Evolutionary conservation across 2,797 vertebrate species (phyloP), one percentile per base, ranked within the genome.

Genomic region (Sebastes variabilis): DNA sequence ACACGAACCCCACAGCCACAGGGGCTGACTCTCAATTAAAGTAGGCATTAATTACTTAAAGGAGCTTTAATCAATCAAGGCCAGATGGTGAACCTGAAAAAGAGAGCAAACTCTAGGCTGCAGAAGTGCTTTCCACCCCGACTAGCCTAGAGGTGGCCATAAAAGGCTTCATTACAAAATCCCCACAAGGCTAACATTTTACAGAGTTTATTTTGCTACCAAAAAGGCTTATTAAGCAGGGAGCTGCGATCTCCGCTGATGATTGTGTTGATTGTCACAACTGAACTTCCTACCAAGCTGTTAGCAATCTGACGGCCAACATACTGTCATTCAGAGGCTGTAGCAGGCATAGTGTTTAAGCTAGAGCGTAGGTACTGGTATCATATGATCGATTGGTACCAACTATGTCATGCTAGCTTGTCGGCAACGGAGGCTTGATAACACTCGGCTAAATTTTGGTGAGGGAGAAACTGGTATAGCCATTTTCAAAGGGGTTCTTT

Each of bases 51-150:
- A 95, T 96, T 94, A 95, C 90, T 91, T 91, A 94, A 92, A 92
- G 84, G 90, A 92, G 93, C 88, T 92, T 95, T 94, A 94, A 96
- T 95, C 94, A 95, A 95, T 95, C 92, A 94, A 80, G 89, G 83
- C 83, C 95, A 96, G 93, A 94, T 94, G 94, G 93, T 80, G 77
- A 88, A 88, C 91, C 83, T 84, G 83, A 87, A 87, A 89, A 87
- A 85, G 70, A 89, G 80, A 85, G 70, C 80, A 87, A 87, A 89
- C 85, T 89, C 84, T 68, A 75, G 79, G 66, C 87, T 76, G 49
- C 55, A 73, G 62, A 80, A 87, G 67, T 64, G 84, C 59, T 82
- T 84, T 84, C 65, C 34, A 79, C 56, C 49, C 74, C 8, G 58
- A 87, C 76, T 38, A 69, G 56, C 42, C 78, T 55, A 30, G 71